Evolutionary conservation across 2,888 invertebrate species (phyloP).

Genomic region (Lathronympha strigana): DNA sequence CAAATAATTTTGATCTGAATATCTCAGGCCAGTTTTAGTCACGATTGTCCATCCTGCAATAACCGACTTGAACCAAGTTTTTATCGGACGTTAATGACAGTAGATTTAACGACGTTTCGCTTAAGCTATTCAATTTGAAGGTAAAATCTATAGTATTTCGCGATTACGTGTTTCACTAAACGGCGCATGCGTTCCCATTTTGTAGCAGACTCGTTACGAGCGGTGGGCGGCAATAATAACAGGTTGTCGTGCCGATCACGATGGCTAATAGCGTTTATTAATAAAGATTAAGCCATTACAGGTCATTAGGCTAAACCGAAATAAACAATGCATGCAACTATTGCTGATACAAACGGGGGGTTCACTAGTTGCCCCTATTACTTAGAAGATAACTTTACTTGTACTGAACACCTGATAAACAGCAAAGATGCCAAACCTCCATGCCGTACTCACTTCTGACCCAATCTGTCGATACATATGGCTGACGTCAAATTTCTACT

Average conservation of each 20-base stretch:
- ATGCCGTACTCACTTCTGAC: too few species aligned
- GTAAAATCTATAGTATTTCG: constrained; percentile 7
- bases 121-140: background rate
- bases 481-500: too few species aligned
- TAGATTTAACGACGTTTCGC: background rate
- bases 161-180: constrained; percentile 12
- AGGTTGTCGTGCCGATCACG: constrained; percentile 55
- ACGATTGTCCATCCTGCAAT: constrained; percentile 48
- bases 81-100: constrained; percentile 52
- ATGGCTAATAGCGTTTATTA: constrained; percentile 50
- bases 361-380: background rate
- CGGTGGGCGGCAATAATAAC: constrained; percentile 56
- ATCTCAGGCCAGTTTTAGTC: constrained; percentile 43
- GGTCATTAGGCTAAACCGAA: constrained; percentile 50
- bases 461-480: too few species aligned
- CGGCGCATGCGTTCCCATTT: constrained; percentile 29
- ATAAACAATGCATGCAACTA: constrained; percentile 38
- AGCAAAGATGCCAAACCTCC: background rate
- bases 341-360: constrained; percentile 7
- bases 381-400: background rate
- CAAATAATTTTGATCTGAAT: background rate
- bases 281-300: constrained; percentile 68
- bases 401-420: background rate
- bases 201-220: constrained; percentile 46
- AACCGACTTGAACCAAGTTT: constrained; percentile 48